Evolutionary conservation across 2,888 invertebrate species (phyloP).

Genomic region (Cantharis lateralis): DNA sequence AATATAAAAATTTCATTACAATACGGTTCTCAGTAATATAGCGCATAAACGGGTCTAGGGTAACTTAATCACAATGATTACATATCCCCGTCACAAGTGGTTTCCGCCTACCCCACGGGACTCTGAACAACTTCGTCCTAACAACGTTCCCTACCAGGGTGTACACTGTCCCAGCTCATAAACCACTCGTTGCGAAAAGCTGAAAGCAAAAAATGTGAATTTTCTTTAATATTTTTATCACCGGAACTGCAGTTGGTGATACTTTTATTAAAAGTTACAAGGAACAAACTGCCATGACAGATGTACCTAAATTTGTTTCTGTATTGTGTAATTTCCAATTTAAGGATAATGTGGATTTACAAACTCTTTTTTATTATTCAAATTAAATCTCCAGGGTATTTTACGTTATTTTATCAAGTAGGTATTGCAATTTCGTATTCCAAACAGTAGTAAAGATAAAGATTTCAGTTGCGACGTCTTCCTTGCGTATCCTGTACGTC

Average conservation of each 20-base stretch:
- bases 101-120: conserved; percentile 15
- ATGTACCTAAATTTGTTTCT: conserved; percentile 10
- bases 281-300: conserved; percentile 12
- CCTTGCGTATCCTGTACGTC: neutral
- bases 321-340: neutral
- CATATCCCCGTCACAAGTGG: conserved; percentile 24
- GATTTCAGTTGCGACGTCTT: neutral
- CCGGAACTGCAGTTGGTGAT: conserved; percentile 31
- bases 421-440: neutral
- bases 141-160: conserved; percentile 14
- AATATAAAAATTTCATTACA: conserved; percentile 32
- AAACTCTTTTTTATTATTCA: neutral
- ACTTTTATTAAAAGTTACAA: conserved; percentile 34
- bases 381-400: neutral
- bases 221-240: conserved; percentile 39
- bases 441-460: neutral
- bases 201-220: conserved; percentile 35
- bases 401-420: neutral
- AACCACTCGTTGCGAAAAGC: conserved; percentile 26
- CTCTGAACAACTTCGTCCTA: conserved; percentile 7
- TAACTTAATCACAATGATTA: conserved; percentile 32
- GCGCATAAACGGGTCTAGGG: conserved; percentile 29
- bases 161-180: conserved; percentile 27
- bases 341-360: neutral
- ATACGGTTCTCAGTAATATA: conserved; percentile 28